Conservation (phyloP, 2,888 invertebrate species). For the Chloroclysta siterata region DNA sequence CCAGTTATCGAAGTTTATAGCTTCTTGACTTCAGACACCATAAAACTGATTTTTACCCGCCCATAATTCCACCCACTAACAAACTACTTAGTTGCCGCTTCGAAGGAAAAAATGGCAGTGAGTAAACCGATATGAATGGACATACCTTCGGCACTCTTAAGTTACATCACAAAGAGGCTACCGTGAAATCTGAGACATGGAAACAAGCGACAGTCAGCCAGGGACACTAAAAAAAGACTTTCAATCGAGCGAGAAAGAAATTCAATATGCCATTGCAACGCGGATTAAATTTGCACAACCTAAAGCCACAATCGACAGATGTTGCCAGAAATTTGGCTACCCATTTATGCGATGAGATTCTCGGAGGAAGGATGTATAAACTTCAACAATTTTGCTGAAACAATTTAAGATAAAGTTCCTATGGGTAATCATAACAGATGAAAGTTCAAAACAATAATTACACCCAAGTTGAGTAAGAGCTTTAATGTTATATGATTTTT, state of each 20-base stretch:
- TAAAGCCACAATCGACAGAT: constrained; percentile 75
- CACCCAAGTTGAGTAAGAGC: constrained; percentile 26
- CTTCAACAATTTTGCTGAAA: constrained; percentile 52
- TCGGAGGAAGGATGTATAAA: constrained; percentile 51
- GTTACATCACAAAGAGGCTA: constrained; percentile 76
- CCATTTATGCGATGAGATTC: constrained; percentile 67
- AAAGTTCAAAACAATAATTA: constrained; percentile 40
- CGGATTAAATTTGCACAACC: constrained; percentile 82
- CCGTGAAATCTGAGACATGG: constrained; percentile 80
- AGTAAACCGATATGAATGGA: constrained; percentile 69
- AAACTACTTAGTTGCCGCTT: constrained; percentile 55
- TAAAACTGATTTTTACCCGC: constrained; percentile 68
- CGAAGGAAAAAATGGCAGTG: constrained; percentile 53
- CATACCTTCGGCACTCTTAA: constrained; percentile 61
- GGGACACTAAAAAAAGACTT: constrained; percentile 73
- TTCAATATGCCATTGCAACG: constrained; percentile 76
- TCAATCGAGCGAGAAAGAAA: constrained; percentile 80
- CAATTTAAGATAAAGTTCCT: constrained; percentile 50
- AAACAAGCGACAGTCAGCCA: constrained; percentile 76
- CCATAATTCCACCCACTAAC: constrained; percentile 68
- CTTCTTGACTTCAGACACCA: constrained; percentile 51
- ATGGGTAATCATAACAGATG: constrained; percentile 38
- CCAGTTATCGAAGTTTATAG: constrained; percentile 45
- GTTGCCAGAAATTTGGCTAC: constrained; percentile 71
- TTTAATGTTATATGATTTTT: not conserved